Evolutionary conservation across 2,797 vertebrate genomes (phyloP).

Genomic region (Falco concolor): DNA sequence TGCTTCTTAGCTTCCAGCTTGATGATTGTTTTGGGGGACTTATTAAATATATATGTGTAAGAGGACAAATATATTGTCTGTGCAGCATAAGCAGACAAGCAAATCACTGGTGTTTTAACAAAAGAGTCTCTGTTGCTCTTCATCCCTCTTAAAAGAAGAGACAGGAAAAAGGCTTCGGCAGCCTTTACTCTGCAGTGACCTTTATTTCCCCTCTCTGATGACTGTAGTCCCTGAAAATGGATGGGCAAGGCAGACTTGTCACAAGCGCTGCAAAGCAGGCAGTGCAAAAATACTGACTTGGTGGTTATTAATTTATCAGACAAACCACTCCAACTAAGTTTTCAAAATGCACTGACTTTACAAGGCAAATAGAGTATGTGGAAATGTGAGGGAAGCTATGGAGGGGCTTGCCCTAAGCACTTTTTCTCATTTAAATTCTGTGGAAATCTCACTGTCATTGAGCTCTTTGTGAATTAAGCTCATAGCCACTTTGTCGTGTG

Average conservation of each 20-base stretch:
- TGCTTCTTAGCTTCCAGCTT: background rate
- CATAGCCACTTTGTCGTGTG: constrained; percentile 32
- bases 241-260: background rate
- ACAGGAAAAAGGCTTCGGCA: background rate
- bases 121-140: background rate
- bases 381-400: background rate
- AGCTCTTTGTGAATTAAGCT: constrained; percentile 49
- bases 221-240: background rate
- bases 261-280: background rate
- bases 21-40: background rate
- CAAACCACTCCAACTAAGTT: background rate
- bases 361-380: background rate
- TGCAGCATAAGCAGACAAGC: background rate
- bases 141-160: background rate
- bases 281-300: background rate
- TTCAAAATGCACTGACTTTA: background rate
- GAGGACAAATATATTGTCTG: background rate
- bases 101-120: background rate
- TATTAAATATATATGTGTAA: background rate
- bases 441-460: constrained; percentile 18
- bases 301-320: background rate
- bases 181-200: background rate
- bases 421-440: constrained; percentile 63
- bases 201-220: background rate
- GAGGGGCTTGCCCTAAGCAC: background rate